Base-by-base conservation (phyloP, 2,888 invertebrate genomes). In the Ophion obscuratus region DNA sequence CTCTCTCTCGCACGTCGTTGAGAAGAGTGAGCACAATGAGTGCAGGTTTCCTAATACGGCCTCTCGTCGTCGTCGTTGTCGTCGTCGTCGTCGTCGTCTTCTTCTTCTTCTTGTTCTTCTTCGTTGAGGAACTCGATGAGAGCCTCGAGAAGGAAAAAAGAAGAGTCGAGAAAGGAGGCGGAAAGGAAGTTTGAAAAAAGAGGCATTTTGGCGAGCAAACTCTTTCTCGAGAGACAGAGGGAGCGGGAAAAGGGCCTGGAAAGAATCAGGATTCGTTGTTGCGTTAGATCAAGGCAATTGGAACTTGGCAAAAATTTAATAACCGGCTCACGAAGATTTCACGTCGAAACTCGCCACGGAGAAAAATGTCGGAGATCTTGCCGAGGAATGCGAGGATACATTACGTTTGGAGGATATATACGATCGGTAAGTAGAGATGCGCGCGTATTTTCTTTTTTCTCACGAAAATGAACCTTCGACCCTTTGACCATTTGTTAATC, bases 11-110 rank as follows among this genome's bases (percentile, higher is more conserved):
- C 81, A 84, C 87, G 89, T 87, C 88, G 91, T 89, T 87, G 82
- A 83, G 85, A 83, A 87, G 89, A 88, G 87, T 89, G 88, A 87
- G 90, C 90, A 92, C 92, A 92, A 92, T 92, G 92, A 91, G 91
- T 92, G 88, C 92, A 92, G 89, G 92, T 92, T 92, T 92, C 92
- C 92, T 92, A 92, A 92, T 92, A 92, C 91, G 92, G 92, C 75
- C 88, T 89, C 89, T 76, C 24, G 24, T 24, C 24, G 24, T 24
- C 24, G 24, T 24, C 1, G 24, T 77, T 67, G 84, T 84, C 75
- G 79, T 75, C 75, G 79, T 75, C 62, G 79, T 83, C 74, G 75
- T 83, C 57, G 87, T 47, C 74, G 81, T 70, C 62, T 76, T 82
- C 76, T 68, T 81, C 62, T 17, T 77, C 47, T 27, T 81, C 62